Evolutionary conservation across 2,888 invertebrate genomes (phyloP).

Genomic region (Ophioninae sp.): DNA sequence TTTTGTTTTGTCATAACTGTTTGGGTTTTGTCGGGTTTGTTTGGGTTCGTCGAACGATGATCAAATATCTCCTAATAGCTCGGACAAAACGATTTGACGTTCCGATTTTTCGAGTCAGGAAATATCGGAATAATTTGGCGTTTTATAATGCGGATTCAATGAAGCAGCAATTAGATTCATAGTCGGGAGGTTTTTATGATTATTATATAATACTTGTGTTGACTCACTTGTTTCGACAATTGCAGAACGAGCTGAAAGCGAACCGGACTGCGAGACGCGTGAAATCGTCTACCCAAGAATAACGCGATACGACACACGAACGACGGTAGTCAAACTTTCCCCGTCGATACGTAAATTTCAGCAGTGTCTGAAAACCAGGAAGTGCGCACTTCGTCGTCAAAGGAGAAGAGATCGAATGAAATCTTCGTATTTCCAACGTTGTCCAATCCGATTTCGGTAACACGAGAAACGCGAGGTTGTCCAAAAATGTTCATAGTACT

Average conservation of each 20-base stretch:
- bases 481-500: too few species aligned
- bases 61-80: neutral
- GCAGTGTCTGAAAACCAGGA: neutral
- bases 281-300: neutral
- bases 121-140: neutral
- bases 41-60: neutral
- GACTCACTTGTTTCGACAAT: constrained; percentile 30
- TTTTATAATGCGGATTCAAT: neutral
- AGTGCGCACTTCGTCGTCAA: neutral
- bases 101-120: too few species aligned
- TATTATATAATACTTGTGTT: constrained; percentile 28
- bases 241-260: neutral
- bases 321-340: neutral
- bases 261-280: neutral
- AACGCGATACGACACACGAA: neutral
- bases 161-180: neutral
- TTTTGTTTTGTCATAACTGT: neutral
- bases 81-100: neutral
- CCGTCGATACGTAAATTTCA: neutral
- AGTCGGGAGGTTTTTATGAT: neutral
- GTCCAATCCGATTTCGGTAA: too few species aligned
- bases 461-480: too few species aligned
- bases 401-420: too few species aligned
- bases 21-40: neutral
- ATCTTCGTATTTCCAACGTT: too few species aligned